Percentiles rank a stretch among this genome's conserved stretches.
These are phyloP conservation scores for Lepidurus arcticus DNA, from an alignment of 1,140 invertebrate genomes.

Conservation along the genomic window DNA sequence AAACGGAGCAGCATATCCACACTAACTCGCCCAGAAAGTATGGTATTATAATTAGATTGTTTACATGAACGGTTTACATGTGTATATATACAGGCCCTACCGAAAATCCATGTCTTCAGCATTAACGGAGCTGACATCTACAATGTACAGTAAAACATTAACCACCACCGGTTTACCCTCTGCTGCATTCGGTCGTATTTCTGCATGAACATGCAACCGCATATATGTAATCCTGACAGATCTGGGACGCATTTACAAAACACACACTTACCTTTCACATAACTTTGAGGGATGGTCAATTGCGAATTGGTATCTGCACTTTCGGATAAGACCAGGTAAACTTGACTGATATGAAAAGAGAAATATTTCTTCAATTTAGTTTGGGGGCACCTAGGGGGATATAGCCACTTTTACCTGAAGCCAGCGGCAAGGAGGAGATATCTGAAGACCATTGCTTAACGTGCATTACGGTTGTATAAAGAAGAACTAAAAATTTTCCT, in stretches of 20 bases:
- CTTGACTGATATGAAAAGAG: background rate
- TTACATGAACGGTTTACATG: background rate
- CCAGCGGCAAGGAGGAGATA: background rate
- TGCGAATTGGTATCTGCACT: conserved; percentile 50
- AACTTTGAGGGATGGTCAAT: conserved; percentile 60
- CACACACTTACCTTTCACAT: conserved; percentile 62
- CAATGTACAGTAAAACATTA: conserved; percentile 69
- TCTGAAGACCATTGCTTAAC: background rate
- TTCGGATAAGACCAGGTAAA: background rate
- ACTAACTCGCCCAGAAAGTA: conserved; percentile 46
- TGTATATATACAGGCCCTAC: conserved; percentile 46
- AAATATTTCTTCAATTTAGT: background rate
- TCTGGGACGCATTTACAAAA: background rate
- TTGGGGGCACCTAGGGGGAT: background rate
- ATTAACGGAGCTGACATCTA: conserved; percentile 78
- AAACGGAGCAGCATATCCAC: conserved; percentile 78
- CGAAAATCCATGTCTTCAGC: conserved; percentile 81
- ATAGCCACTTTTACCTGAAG: background rate
- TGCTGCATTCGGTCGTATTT: conserved; percentile 57
- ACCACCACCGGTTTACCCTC: conserved; percentile 62
- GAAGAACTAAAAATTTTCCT: background rate
- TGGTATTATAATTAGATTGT: background rate
- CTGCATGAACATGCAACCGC: background rate
- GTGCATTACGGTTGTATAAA: background rate
- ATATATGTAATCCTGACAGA: background rate